These are phyloP conservation scores for Achroia grisella DNA, from an alignment of 1,140 invertebrate genomes.

Conservation along the genomic window DNA sequence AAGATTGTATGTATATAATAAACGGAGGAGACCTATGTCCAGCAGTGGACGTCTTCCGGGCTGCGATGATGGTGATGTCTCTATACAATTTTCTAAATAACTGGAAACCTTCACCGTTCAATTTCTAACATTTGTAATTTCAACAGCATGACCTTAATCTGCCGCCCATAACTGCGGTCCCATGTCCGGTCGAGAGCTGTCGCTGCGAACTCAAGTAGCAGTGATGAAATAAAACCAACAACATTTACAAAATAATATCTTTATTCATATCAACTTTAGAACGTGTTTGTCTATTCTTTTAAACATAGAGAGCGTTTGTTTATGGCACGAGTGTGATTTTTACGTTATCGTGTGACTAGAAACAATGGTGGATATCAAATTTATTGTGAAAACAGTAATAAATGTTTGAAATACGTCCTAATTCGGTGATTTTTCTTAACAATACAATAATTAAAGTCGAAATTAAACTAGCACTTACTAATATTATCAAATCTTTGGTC, in stretches of 20 bases:
- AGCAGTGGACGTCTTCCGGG: too few species aligned
- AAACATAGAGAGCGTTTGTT: constrained; percentile 29
- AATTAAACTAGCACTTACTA: constrained; percentile 34
- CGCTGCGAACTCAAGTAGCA: constrained; percentile 22
- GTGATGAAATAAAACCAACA: constrained; percentile 40
- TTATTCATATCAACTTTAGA: constrained; percentile 28
- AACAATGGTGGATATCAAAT: constrained; percentile 33
- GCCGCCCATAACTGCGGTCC: constrained; percentile 12
- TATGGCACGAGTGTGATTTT: constrained; percentile 38
- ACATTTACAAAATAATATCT: constrained; percentile 43
- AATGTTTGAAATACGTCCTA: constrained; percentile 7
- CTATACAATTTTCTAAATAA: too few species aligned
- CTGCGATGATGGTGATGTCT: too few species aligned
- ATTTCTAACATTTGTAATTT: not conserved
- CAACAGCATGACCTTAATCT: constrained; percentile 16
- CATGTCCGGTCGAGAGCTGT: constrained; percentile 15
- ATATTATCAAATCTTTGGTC: constrained; percentile 48
- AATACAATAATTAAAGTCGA: constrained; percentile 30
- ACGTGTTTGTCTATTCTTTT: constrained; percentile 22
- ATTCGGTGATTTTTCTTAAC: constrained; percentile 22
- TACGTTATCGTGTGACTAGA: constrained; percentile 43
- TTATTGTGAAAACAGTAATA: constrained; percentile 10
- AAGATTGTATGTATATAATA: too few species aligned
- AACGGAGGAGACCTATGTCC: too few species aligned
- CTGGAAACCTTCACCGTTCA: too few species aligned